phyloP scores from a whole-genome alignment of 2,113 vertebrate genomes.

The Rafetus swinhoei region DNA sequence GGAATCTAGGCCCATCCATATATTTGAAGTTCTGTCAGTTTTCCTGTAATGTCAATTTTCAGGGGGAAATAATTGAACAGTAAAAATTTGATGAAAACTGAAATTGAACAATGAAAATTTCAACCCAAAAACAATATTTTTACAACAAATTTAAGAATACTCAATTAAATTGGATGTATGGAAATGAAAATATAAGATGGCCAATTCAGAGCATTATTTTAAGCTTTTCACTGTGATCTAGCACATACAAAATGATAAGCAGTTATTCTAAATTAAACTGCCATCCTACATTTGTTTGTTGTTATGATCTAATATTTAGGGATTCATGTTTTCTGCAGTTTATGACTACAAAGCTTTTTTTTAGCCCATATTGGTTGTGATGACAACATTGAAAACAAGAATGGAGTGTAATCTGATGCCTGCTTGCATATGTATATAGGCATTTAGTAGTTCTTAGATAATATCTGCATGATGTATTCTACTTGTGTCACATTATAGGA shows the following conservation, averaged over 20 bases:
- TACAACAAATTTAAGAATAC: not conserved
- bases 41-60: not conserved
- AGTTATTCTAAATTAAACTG: not conserved
- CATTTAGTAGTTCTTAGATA: not conserved
- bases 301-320: not conserved
- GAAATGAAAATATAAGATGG: not conserved
- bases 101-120: not conserved
- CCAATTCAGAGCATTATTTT: not conserved
- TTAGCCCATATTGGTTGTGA: not conserved
- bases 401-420: not conserved
- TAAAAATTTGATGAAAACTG: not conserved
- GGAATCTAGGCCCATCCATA: not conserved
- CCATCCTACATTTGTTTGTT: not conserved
- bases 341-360: not conserved
- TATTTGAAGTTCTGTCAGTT: not conserved
- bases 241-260: not conserved
- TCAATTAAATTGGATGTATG: not conserved
- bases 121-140: not conserved
- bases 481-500: not conserved
- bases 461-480: not conserved
- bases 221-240: not conserved
- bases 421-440: not conserved
- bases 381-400: not conserved
- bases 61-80: not conserved
- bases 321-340: not conserved